These are phyloP conservation scores for Chromoteleia sp. DNA, from an alignment of 2,888 invertebrate species.

Conservation along the genomic window DNA sequence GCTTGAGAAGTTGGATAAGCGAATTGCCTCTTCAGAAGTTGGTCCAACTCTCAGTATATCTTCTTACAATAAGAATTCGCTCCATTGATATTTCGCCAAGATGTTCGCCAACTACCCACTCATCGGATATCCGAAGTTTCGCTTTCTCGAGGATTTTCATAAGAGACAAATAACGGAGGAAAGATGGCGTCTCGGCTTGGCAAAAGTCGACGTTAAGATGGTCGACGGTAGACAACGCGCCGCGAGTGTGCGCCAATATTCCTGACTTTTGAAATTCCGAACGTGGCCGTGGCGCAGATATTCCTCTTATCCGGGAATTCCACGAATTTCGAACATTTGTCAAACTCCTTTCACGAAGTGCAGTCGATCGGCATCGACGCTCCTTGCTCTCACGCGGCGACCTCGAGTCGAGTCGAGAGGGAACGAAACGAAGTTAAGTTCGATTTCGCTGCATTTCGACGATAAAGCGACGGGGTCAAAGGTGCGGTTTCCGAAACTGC, in stretches of 20 bases:
- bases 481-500: slow-evolving; percentile 52
- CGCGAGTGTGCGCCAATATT: slow-evolving; percentile 30
- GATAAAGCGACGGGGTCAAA: slow-evolving; percentile 58
- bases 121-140: slow-evolving; percentile 3
- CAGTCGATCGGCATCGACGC: slow-evolving; percentile 40
- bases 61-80: slow-evolving; percentile 7
- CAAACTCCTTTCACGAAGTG: slow-evolving; percentile 56
- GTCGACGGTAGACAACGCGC: slow-evolving; percentile 17
- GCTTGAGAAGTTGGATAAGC: too few relatives aligned
- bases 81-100: slow-evolving; percentile 21
- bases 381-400: neutral
- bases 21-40: neutral
- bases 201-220: slow-evolving; percentile 29
- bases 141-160: slow-evolving; percentile 21
- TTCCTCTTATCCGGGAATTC: slow-evolving; percentile 57
- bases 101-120: slow-evolving; percentile 14
- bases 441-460: slow-evolving; percentile 30
- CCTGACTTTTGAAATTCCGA: slow-evolving; percentile 57
- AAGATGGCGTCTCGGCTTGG: slow-evolving; percentile 15
- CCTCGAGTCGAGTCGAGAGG: neutral
- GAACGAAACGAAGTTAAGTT: slow-evolving; percentile 52
- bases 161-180: slow-evolving; percentile 34
- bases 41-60: neutral
- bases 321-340: slow-evolving; percentile 63
- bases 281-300: slow-evolving; percentile 21